Conservation (phyloP, 2,113 vertebrate genomes). For the Hyperopisus bebe region DNA sequence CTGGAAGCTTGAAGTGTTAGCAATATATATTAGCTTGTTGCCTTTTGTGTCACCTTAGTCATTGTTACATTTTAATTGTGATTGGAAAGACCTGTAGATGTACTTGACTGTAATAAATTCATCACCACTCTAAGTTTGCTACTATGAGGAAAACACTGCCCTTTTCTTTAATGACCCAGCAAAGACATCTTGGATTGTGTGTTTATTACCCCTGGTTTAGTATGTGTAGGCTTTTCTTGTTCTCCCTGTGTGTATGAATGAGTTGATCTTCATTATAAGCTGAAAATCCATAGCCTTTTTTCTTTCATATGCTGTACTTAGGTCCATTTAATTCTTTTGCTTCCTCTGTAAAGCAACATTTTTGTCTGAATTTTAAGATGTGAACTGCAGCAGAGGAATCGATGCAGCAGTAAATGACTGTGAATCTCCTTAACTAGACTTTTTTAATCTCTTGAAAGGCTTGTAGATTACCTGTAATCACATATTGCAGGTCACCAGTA, state of each 20-base stretch:
- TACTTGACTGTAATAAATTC: not conserved
- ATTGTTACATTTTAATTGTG: not conserved
- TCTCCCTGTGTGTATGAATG: not conserved
- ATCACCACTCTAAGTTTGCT: not conserved
- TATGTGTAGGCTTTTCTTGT: not conserved
- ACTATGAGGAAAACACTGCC: not conserved
- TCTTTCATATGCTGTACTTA: not conserved
- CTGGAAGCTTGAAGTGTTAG: not conserved
- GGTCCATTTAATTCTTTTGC: not conserved
- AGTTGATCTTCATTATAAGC: not conserved
- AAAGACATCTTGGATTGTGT: not conserved
- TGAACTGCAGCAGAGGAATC: not conserved
- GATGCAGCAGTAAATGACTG: not conserved
- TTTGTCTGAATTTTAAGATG: not conserved
- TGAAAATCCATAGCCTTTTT: not conserved
- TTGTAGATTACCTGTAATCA: not conserved
- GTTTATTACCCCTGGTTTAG: not conserved
- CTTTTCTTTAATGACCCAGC: not conserved
- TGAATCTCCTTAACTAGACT: not conserved
- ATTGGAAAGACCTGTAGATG: not conserved
- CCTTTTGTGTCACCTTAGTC: not conserved
- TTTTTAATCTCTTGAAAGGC: not conserved
- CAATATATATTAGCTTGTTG: not conserved
- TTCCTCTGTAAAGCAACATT: not conserved
- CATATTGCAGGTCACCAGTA: not conserved